Percentiles rank a stretch among this genome's conserved stretches.
Evolutionary conservation across 2,113 vertebrate species (phyloP).

Genomic region (Scopus umbretta): DNA sequence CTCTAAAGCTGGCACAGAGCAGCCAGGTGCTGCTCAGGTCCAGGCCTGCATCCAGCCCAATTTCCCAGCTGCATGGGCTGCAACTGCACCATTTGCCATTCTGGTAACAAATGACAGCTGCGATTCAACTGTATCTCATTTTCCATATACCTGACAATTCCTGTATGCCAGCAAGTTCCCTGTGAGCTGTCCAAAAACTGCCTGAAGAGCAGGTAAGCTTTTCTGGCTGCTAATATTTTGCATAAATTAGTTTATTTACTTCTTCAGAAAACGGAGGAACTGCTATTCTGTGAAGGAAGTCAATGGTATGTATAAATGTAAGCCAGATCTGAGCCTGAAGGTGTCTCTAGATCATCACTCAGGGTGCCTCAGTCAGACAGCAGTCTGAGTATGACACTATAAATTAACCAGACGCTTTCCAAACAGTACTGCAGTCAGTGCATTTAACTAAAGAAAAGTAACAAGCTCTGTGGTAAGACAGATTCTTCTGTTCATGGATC

Average conservation of each 20-base stretch:
- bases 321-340: neutral
- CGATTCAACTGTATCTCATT: neutral
- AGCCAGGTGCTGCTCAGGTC: neutral
- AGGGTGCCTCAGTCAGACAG: neutral
- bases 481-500: neutral
- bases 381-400: neutral
- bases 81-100: neutral
- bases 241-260: neutral
- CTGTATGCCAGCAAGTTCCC: neutral
- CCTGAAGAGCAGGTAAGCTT: neutral
- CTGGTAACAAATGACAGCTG: neutral
- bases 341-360: neutral
- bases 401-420: neutral
- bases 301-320: rapidly evolving
- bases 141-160: neutral
- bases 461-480: neutral
- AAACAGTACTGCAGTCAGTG: neutral
- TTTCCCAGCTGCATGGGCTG: neutral
- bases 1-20: neutral
- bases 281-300: neutral
- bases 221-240: neutral
- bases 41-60: neutral
- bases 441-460: neutral
- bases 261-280: neutral
- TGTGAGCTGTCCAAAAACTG: neutral